Percentiles rank a stretch among this genome's conserved stretches.
Evolutionary conservation across 2,888 invertebrate species (phyloP).

Genomic region (Idaea aversata): DNA sequence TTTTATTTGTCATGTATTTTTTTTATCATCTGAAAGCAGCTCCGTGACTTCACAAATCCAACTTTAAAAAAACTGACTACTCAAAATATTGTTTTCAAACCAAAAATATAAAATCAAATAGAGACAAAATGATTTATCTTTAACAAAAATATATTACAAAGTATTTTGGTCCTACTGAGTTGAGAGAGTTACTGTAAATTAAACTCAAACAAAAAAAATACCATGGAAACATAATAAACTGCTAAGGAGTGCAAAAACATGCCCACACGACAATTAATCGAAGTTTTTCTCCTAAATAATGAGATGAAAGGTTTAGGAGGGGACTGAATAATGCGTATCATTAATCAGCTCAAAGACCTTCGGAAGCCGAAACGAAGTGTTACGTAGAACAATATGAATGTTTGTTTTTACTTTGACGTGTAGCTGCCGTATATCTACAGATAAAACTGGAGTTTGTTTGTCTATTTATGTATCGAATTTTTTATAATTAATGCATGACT

Average conservation of each 20-base stretch:
- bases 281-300: constrained; percentile 1
- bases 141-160: too few species aligned
- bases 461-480: neutral
- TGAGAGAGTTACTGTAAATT: neutral
- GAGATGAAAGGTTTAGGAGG: constrained; percentile 1
- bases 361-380: constrained; percentile 1
- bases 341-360: neutral
- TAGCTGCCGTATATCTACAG: neutral
- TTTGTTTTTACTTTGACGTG: neutral
- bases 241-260: neutral
- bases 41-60: too few species aligned
- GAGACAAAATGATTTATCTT: too few species aligned
- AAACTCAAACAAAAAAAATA: neutral
- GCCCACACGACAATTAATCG: constrained; percentile 1
- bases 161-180: too few species aligned
- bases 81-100: too few species aligned
- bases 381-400: neutral
- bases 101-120: too few species aligned
- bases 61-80: too few species aligned
- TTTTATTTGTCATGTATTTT: too few species aligned
- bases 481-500: too few species aligned
- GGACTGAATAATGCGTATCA: neutral
- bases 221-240: neutral
- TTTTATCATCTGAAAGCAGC: too few species aligned
- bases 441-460: neutral